phyloP scores from a whole-genome alignment of 2,113 vertebrate species.

The Otis tarda region DNA sequence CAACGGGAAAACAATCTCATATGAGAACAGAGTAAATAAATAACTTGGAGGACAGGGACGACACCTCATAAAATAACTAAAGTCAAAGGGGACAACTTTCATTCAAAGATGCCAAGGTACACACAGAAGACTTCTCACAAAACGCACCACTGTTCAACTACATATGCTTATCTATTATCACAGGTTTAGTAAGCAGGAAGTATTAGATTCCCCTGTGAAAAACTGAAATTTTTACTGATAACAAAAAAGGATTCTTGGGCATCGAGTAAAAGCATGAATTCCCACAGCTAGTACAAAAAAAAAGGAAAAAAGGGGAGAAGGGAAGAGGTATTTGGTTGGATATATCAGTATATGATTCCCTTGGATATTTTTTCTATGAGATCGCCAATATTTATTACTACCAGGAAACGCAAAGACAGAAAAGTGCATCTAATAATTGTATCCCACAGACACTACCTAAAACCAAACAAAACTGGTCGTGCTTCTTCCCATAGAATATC shows the following conservation, averaged over 20 bases:
- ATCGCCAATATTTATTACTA: background rate
- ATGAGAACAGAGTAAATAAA: background rate
- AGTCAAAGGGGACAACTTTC: background rate
- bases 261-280: background rate
- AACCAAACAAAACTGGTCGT: background rate
- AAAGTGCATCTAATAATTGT: background rate
- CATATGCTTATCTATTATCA: background rate
- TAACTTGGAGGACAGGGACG: background rate
- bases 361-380: background rate
- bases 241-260: slow-evolving; percentile 8
- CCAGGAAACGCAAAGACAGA: background rate
- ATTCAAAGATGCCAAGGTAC: background rate
- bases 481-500: background rate
- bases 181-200: slow-evolving; percentile 37
- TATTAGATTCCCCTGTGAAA: slow-evolving; percentile 14
- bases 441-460: background rate
- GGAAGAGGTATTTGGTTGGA: background rate
- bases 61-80: background rate
- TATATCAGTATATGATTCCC: background rate
- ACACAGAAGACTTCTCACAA: background rate
- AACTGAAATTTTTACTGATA: slow-evolving; percentile 30
- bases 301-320: background rate
- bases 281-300: background rate
- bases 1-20: background rate
- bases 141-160: background rate